Base-by-base conservation (phyloP, 2,888 invertebrate species). In the Clivina fossor region DNA sequence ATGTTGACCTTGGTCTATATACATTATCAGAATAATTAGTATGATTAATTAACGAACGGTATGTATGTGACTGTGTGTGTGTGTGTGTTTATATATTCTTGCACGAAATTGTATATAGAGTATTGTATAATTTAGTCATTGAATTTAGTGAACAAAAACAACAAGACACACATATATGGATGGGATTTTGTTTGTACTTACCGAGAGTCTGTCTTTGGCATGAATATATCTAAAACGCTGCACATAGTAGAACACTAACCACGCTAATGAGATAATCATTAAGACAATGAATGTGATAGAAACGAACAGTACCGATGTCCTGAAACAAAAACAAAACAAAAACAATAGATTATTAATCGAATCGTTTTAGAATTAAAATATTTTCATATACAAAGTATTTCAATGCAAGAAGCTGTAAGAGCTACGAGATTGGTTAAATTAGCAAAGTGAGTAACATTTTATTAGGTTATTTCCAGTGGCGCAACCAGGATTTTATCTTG, bases 181-280 rank as follows among this genome's bases (percentile, higher is more conserved):
- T 54, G 18, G 38, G 28, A 19, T 16, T 16, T 40, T 16, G 40
- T 11, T 41, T 22, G 57, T 58, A 78, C 83, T 81, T 67, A 93
- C 93, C 70, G 93, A 93, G 62, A 96, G 82, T 69, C 92, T 82
- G 71, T 96, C 94, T 76, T 95, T 96, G 57, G 94, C 93, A 74
- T 95, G 93, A 59, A 94, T 88, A 71, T 95, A 94, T 58, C 95
- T 80, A 76, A 95, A 94, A 63, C 94, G 80, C 76, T 96, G 95
- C 48, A 96, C 89, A 74, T 96, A 96, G 78, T 96, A 96, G 77
- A 95, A 95, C 58, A 95, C 88, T 33, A 96, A 83, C 95, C 95
- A 96, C 16, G 94, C 92, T 65, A 95, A 77, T 1, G 93, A 93
- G 62, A 95, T 93, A 65, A 94, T 87, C 93, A 95, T 93, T 64